Evolutionary conservation across 2,113 vertebrate species (phyloP).

Genomic region (Lanius collurio): DNA sequence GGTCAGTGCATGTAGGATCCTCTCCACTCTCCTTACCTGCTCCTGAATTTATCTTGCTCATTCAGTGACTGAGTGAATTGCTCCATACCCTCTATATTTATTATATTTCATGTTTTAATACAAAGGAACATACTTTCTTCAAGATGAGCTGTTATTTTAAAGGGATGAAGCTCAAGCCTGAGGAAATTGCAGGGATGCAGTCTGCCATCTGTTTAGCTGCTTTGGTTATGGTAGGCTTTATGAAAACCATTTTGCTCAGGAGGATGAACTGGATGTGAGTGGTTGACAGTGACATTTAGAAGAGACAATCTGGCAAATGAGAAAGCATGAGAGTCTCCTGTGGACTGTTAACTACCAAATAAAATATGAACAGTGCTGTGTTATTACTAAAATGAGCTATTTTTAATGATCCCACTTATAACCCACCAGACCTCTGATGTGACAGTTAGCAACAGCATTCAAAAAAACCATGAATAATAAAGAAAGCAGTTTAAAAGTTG

Average conservation of each 20-base stretch:
- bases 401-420: slow-evolving; percentile 51
- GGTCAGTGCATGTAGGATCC: background rate
- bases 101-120: background rate
- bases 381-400: slow-evolving; percentile 48
- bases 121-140: background rate
- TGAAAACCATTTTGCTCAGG: slow-evolving; percentile 5
- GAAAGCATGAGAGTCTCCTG: background rate
- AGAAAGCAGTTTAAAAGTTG: slow-evolving; percentile 26
- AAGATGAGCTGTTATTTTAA: background rate
- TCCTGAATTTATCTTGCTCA: background rate
- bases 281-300: slow-evolving; percentile 41
- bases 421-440: background rate
- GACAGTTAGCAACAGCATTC: background rate
- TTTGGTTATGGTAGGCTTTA: background rate
- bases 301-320: slow-evolving; percentile 32
- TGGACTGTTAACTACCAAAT: slow-evolving; percentile 38
- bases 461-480: slow-evolving; percentile 28
- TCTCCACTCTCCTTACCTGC: background rate
- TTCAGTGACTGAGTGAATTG: background rate
- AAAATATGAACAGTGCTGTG: slow-evolving; percentile 23
- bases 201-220: slow-evolving; percentile 7
- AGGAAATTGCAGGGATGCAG: background rate
- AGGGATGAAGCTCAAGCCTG: background rate
- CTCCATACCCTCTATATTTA: background rate
- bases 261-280: slow-evolving; percentile 10